phyloP scores from a whole-genome alignment of 2,888 invertebrate genomes.

The Muschampia plurimacula region DNA sequence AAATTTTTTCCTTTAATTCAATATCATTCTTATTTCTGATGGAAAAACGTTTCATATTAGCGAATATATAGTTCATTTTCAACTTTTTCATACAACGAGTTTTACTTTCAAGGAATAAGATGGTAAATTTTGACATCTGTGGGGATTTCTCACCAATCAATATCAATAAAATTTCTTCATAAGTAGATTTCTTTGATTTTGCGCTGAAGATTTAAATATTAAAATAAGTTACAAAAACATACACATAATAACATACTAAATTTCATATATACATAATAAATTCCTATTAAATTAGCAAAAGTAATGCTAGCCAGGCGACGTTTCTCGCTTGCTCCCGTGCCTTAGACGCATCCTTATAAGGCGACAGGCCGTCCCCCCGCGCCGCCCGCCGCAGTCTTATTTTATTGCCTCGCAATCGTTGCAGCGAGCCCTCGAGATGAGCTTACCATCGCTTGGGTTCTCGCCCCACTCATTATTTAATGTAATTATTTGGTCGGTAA shows the following conservation, averaged over 20 bases:
- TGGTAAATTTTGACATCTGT: no score
- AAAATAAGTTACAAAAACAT: no score
- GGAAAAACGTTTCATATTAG: no score
- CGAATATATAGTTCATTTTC: no score
- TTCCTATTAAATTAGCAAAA: not conserved
- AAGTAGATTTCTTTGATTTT: not conserved
- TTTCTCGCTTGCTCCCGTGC: conserved; percentile 29
- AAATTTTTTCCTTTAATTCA: no score
- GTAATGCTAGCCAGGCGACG: not conserved
- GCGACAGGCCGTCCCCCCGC: conserved; percentile 44
- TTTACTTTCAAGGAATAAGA: no score
- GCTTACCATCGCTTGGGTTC: conserved; percentile 69
- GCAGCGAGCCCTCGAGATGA: conserved; percentile 77
- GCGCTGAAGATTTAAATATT: not conserved
- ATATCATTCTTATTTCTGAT: no score
- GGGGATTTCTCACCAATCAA: no score
- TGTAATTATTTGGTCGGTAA: conserved; percentile 79
- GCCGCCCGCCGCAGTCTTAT: conserved; percentile 62
- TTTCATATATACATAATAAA: no score
- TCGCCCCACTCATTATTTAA: conserved; percentile 80
- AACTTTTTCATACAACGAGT: no score
- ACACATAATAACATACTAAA: no score
- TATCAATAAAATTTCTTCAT: no score
- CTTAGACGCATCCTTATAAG: conserved; percentile 30
- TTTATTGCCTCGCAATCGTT: conserved; percentile 72